Evolutionary conservation across 2,888 invertebrate species (phyloP), one percentile per base, ranked within the genome.

Genomic region (Mystacides longicornis): DNA sequence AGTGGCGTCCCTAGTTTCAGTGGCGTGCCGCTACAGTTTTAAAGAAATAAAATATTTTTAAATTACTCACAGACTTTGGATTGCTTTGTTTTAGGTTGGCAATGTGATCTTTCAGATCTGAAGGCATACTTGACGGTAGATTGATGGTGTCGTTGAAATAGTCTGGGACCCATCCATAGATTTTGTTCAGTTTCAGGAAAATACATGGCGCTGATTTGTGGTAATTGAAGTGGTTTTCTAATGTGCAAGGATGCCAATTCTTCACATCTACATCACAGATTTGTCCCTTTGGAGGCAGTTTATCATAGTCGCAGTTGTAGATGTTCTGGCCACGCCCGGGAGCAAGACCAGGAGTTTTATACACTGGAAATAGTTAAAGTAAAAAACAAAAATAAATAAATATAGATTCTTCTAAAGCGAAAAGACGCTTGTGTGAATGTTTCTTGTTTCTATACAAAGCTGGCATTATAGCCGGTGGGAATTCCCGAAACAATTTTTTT

Each of bases 141-240:
- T 76, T 70, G 7, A 77, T 73, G 1, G 86, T 81, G 61, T 85
- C 81, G 66, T 90, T 86, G 68, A 89, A 94, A 66, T 82, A 89
- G 27, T 86, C 80, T 0, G 96, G 95, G 61, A 80, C 77, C 95
- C 95, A 96, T 19, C 86, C 91, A 65, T 84, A 94, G 66, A 95
- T 94, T 81, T 90, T 93, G 75, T 99, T 99, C 42, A 99, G 77
- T 70, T 98, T 98, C 55, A 99, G 79, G 68, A 97, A 88, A 61
- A 98, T 81, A 72, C 99, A 99, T 0, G 98, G 98, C 19, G 88
- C 85, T 43, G 93, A 94, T 67, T 87, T 86, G 69, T 91, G 88
- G 72, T 92, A 98, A 58, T 92, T 94, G 71, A 88, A 99, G 64
- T 85, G 80, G 66, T 93, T 88, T 62, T 89, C 89, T 63, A 85